Evolutionary conservation across 1,140 invertebrate species (phyloP), one percentile per base, ranked within the genome.

Genomic region (Pseudomyrmex flavicornis): DNA sequence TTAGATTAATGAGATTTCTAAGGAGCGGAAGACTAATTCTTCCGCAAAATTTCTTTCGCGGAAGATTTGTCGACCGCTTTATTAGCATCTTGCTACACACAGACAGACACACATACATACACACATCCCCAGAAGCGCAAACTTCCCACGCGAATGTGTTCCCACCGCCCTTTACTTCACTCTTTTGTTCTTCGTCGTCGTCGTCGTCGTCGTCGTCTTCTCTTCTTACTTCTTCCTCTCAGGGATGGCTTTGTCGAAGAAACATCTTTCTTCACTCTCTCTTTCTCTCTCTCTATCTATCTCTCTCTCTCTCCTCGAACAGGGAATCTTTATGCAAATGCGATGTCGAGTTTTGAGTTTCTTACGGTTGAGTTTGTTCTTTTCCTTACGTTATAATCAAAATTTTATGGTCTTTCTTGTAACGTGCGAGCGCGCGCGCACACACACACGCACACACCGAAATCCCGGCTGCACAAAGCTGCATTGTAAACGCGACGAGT

Each of bases 301-400:
- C 10, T 13, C 26, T 10, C 12, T 13, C 13, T 35, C 26, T 12
- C 2, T 35, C 2, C n/a, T 69, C 54, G 65, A 52, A 52, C 76
- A 61, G 66, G 86, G 62, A 76, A 62, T 69, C 85, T 88, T 88
- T 88, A 87, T 88, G 62, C 26, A 73, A 84, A 84, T 73, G 63
- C 56, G 54, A 77, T 68, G 74, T 68, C 61, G 68, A 84, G 68
- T 88, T 79, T 86, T 86, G 77, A 85, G 85, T 84, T 70, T 7
- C 54, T 69, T 17, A 17, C 2, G 10, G n/a, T 35, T 35, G 35
- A 35, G 35, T 35, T 35, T 13, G 52, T 65, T 44, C 66, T 61
- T 61, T 50, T 72, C 48, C 35, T 61, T 61, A 56, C 20, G 54
- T 59, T 66, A 61, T 80, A 80, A 80, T 80, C 76, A 50, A 80